Base-by-base conservation (phyloP, 2,888 invertebrate genomes). In the Copidosoma aretas region DNA sequence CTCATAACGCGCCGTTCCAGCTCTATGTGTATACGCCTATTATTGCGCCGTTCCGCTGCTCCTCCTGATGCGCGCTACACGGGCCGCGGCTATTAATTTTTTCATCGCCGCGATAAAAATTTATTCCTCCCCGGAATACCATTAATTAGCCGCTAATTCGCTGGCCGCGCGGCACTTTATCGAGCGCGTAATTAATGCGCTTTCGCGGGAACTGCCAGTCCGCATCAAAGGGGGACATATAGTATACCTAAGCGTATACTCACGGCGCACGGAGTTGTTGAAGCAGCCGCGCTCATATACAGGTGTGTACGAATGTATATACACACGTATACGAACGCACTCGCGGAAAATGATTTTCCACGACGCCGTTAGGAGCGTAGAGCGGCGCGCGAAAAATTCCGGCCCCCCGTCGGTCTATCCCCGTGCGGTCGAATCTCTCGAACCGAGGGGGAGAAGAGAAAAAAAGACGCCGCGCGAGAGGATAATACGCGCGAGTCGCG, bases 171-270 rank as follows among this genome's bases (percentile, higher is more conserved):
- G 56, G 71, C 63, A 63, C 68, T 71, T 67, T 69, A 71, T 71
- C 67, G 69, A 69, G 67, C 69, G 54, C 60, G 71, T 72, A 72
- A 72, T 72, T 72, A 72, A 69, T 69, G 71, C 69, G 58, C 63
- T 64, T 66, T 60, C 59, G 69, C 69, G 69, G 69, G 69, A 69
- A 72, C 62, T 67, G 71, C 60, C 67, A 72, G 69, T 72, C 71
- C 60, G 54, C 63, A 67, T 66, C 63, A 62, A 71, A 71, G 63
- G 58, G 59, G 57, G 64, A 39, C 60, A 43, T 15, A 32, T 8
- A 32, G 32, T 32, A 32, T 8, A 21, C 21, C 14, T n/a, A 1
- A 8, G 2, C 43, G 15, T 32, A n/a, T n/a, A 14, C 14, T 41
- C 41, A 14, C 19, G 56, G 25, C 56, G 19, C 56, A 41, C n/a